phyloP scores from a whole-genome alignment of 2,888 invertebrate genomes.

The Spilosoma lubricipeda region DNA sequence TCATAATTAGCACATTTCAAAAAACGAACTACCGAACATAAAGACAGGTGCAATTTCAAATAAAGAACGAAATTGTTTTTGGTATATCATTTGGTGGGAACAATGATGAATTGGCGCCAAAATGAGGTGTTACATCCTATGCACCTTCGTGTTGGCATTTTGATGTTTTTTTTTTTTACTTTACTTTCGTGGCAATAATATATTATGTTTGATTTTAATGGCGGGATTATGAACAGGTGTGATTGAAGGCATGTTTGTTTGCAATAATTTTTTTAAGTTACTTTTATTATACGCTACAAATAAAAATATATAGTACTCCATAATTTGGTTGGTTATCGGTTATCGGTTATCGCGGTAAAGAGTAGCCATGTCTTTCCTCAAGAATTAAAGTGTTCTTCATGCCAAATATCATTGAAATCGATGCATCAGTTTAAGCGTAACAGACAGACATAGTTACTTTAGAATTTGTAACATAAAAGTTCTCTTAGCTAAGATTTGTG shows the following conservation, averaged over 20 bases:
- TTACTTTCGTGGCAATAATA: constrained; percentile 31
- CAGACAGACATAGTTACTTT: no score
- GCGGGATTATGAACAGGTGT: constrained; percentile 26
- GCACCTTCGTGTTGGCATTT: constrained; percentile 36
- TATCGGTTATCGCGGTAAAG: no score
- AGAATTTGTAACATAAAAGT: no score
- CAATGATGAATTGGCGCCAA: constrained; percentile 51
- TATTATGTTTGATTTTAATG: constrained; percentile 28
- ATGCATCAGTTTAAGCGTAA: no score
- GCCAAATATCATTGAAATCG: no score
- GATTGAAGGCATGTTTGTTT: neutral
- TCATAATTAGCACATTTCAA: constrained; percentile 15
- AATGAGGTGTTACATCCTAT: constrained; percentile 52
- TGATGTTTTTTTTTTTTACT: constrained; percentile 22
- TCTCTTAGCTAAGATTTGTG: neutral
- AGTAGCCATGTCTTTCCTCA: no score
- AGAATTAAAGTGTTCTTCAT: no score
- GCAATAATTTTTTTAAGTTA: neutral
- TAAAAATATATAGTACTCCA: neutral
- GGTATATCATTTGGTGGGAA: constrained; percentile 42
- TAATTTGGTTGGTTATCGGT: no score
- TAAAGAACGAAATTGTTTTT: constrained; percentile 40
- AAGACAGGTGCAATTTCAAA: constrained; percentile 45
- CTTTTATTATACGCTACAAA: neutral
- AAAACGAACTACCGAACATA: constrained; percentile 11